Evolutionary conservation across 2,797 vertebrate genomes (phyloP).

Genomic region (Pogonophryne albipinna): DNA sequence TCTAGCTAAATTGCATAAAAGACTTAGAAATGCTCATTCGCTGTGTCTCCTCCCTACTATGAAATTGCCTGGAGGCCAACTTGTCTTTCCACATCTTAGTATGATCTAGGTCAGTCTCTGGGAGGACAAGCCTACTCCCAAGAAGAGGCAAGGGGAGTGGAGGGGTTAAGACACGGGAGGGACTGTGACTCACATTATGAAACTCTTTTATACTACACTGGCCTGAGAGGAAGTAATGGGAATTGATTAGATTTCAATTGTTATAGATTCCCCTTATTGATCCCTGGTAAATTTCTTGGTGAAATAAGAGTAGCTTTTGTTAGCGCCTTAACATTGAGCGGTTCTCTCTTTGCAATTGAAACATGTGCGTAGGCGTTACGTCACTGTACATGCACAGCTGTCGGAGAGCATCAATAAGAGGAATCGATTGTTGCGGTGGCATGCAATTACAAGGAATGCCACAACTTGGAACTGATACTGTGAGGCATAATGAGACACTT

Average conservation of each 20-base stretch:
- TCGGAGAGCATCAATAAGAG: too few species aligned
- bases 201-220: slow-evolving; percentile 24
- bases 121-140: slow-evolving; percentile 64
- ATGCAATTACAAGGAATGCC: too few species aligned
- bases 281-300: too few species aligned
- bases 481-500: slow-evolving; percentile 2
- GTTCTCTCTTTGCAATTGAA: too few species aligned
- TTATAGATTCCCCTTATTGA: too few species aligned
- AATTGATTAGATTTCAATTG: too few species aligned
- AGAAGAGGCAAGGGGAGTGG: slow-evolving; percentile 49
- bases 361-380: too few species aligned
- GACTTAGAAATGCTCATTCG: slow-evolving; percentile 19
- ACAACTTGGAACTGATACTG: not conserved
- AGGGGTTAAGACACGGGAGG: slow-evolving; percentile 50
- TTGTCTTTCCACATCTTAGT: slow-evolving; percentile 64
- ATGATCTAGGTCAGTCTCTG: slow-evolving; percentile 81
- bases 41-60: slow-evolving; percentile 26
- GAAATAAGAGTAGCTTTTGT: too few species aligned
- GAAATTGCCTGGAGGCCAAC: slow-evolving; percentile 69
- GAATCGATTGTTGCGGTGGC: too few species aligned
- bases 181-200: slow-evolving; percentile 63
- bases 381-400: too few species aligned
- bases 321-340: too few species aligned
- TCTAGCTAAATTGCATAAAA: slow-evolving; percentile 18
- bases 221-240: not conserved